These are phyloP conservation scores for Lasius platythorax DNA, from an alignment of 2,888 invertebrate genomes.

Conservation along the genomic window DNA sequence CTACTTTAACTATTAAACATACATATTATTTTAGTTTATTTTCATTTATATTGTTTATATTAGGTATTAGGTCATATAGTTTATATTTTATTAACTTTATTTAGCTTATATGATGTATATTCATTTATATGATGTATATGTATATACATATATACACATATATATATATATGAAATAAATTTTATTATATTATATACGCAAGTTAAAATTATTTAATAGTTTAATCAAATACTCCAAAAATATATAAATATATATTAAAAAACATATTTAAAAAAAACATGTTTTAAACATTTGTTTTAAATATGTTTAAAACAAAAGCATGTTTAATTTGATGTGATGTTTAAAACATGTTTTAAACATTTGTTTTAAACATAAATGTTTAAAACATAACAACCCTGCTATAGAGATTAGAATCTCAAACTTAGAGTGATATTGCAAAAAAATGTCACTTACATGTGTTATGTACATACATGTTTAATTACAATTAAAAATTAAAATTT, in stretches of 20 bases:
- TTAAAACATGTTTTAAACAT: slow-evolving; percentile 19
- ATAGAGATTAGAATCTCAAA: background rate
- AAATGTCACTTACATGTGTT: too few relatives aligned
- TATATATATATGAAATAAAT: too few relatives aligned
- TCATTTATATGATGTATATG: too few relatives aligned
- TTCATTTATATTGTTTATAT: too few relatives aligned
- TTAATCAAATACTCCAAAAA: background rate
- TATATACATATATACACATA: too few relatives aligned
- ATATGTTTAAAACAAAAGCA: slow-evolving; percentile 9
- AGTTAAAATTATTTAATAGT: background rate
- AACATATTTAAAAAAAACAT: background rate
- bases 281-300: slow-evolving; percentile 9
- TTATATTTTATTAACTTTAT: too few relatives aligned
- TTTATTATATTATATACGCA: too few relatives aligned
- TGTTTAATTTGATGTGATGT: slow-evolving; percentile 10
- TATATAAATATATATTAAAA: background rate
- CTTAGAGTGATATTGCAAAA: too few relatives aligned
- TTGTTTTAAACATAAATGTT: slow-evolving; percentile 12
- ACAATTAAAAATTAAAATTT: background rate
- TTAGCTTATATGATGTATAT: too few relatives aligned
- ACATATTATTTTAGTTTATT: too few relatives aligned
- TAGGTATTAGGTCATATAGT: too few relatives aligned
- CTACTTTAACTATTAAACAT: too few relatives aligned
- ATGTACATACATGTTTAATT: background rate
- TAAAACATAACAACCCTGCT: slow-evolving; percentile 8